phyloP scores from a whole-genome alignment of 2,113 vertebrate genomes.

The Sylvilagus bachmani region DNA sequence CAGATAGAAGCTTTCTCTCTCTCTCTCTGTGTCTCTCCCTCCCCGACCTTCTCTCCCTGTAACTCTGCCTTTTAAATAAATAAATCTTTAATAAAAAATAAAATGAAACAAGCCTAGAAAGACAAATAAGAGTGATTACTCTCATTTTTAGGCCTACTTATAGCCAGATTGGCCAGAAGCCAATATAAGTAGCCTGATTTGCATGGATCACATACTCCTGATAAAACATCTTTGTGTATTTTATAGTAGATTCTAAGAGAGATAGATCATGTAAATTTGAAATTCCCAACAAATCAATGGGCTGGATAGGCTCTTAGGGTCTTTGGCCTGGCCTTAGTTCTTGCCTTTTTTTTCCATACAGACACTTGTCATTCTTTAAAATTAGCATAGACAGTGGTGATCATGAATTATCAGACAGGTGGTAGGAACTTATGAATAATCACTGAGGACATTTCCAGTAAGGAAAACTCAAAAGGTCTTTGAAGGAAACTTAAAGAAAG shows the following conservation, averaged over 20 bases:
- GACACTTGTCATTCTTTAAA: background rate
- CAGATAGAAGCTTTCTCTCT: no score
- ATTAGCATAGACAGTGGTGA: background rate
- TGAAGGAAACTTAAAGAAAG: slow-evolving; percentile 45
- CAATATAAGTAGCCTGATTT: background rate
- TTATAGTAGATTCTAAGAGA: background rate
- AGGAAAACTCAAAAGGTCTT: background rate
- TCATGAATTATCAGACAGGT: background rate
- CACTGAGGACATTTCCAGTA: background rate
- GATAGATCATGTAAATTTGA: background rate
- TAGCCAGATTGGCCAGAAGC: background rate
- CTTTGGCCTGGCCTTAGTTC: background rate
- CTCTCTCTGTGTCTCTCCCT: no score
- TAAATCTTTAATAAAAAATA: no score
- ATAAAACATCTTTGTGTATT: background rate
- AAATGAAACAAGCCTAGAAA: background rate
- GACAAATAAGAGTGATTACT: background rate
- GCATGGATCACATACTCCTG: background rate
- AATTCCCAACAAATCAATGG: background rate
- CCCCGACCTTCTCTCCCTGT: no score
- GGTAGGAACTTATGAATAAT: slow-evolving; percentile 12
- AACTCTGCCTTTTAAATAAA: no score
- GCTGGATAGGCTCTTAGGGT: background rate
- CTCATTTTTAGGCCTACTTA: background rate
- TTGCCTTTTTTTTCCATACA: background rate